These are phyloP conservation scores for Lucinisca nassula DNA, from an alignment of 2,888 invertebrate species.

Conservation along the genomic window DNA sequence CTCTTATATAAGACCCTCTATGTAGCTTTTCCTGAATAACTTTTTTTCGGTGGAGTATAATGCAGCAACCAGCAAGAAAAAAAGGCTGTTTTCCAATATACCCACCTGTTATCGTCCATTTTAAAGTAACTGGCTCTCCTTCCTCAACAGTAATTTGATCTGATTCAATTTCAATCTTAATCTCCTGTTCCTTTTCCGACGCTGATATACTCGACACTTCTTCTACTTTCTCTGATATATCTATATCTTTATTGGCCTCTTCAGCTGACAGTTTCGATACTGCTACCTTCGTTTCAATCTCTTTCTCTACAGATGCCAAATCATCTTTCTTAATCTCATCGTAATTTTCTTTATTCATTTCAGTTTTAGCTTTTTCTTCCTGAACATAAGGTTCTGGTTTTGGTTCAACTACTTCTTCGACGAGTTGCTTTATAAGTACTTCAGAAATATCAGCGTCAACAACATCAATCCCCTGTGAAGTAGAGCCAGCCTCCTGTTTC, in stretches of 20 bases:
- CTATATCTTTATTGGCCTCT: not conserved
- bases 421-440: not conserved
- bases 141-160: not conserved
- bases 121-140: slow-evolving; percentile 28
- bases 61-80: no score
- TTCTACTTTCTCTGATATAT: not conserved
- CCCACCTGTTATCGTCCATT: slow-evolving; percentile 50
- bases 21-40: no score
- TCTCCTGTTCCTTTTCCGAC: not conserved
- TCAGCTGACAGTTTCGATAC: not conserved
- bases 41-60: no score
- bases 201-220: not conserved
- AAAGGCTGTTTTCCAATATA: no score
- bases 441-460: not conserved
- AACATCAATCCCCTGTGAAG: not conserved
- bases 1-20: no score
- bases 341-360: no score
- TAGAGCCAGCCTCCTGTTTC: not conserved
- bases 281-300: not conserved
- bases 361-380: slow-evolving; percentile 6
- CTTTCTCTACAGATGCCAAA: not conserved
- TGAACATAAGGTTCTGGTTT: not conserved
- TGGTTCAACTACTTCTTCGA: not conserved
- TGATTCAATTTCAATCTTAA: not conserved
- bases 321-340: not conserved